Conservation (phyloP, 2,888 invertebrate species). For the Microchrysa polita region DNA sequence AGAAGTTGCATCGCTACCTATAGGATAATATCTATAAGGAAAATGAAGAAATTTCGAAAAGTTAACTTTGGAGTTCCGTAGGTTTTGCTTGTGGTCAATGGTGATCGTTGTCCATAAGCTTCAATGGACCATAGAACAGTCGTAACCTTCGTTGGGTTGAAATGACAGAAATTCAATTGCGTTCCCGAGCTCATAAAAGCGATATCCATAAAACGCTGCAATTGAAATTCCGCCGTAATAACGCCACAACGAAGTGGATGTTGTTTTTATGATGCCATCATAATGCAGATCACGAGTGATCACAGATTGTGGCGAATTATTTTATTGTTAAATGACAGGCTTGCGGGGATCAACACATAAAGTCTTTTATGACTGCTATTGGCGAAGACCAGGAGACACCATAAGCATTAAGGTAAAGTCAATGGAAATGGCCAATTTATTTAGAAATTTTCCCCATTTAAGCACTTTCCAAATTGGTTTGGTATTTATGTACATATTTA, state of each 20-base stretch:
- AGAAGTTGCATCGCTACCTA: neutral
- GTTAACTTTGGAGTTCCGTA: neutral
- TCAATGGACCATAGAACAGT: constrained; percentile 34
- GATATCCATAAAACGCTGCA: constrained; percentile 13
- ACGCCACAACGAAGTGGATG: neutral
- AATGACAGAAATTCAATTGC: constrained; percentile 34
- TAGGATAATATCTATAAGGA: neutral
- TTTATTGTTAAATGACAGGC: neutral
- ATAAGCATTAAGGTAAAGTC: neutral
- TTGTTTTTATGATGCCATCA: neutral
- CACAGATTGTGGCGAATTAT: constrained; percentile 6
- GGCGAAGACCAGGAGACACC: neutral
- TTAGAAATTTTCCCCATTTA: constrained; percentile 9
- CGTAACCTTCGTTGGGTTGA: constrained; percentile 30
- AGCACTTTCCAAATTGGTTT: too few relatives aligned
- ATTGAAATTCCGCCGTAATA: neutral
- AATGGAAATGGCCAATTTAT: constrained; percentile 9
- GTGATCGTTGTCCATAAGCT: too few relatives aligned
- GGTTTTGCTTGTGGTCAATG: neutral
- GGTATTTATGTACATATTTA: too few relatives aligned
- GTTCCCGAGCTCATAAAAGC: constrained; percentile 29
- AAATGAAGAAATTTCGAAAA: constrained; percentile 3
- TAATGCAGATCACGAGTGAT: too few relatives aligned
- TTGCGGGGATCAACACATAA: neutral
- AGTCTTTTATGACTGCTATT: neutral